Evolutionary conservation across 1,140 invertebrate species (phyloP).

Genomic region (Drosophila mojavensis): DNA sequence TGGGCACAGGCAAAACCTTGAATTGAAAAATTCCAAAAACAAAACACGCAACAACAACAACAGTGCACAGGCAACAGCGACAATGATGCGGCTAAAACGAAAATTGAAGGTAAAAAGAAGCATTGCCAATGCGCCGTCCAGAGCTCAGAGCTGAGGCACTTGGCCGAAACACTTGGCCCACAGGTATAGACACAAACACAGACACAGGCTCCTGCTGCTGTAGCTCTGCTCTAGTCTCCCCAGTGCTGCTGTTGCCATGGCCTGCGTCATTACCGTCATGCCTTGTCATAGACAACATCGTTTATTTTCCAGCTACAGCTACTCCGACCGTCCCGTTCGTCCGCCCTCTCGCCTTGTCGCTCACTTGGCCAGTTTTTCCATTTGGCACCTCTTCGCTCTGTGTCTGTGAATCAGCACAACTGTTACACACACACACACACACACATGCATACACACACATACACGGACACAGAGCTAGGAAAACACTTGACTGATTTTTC

Average conservation of each 20-base stretch:
- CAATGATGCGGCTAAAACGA: constrained; percentile 73
- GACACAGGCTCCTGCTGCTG: neutral
- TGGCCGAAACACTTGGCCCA: constrained; percentile 14
- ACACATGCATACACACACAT: neutral
- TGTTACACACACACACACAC: constrained; percentile 41
- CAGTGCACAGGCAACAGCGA: constrained; percentile 45
- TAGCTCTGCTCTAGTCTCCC: neutral
- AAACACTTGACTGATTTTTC: constrained; percentile 73
- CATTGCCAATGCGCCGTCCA: constrained; percentile 4
- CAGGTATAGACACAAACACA: neutral
- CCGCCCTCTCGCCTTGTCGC: neutral
- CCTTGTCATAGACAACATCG: constrained; percentile 82
- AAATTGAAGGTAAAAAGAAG: constrained; percentile 32
- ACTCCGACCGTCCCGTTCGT: constrained; percentile 1
- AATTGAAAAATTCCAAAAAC: constrained; percentile 72
- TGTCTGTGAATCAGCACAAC: constrained; percentile 62
- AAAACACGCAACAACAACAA: constrained; percentile 37
- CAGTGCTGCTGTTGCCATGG: neutral
- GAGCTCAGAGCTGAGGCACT: neutral
- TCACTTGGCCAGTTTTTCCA: constrained; percentile 53
- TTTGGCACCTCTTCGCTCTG: constrained; percentile 68
- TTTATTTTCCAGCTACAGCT: constrained; percentile 66
- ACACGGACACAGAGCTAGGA: neutral
- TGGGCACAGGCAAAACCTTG: constrained; percentile 57
- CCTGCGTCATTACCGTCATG: constrained; percentile 77